Base-by-base conservation (phyloP, 2,113 vertebrate species). In the Rhabdornis inornatus region DNA sequence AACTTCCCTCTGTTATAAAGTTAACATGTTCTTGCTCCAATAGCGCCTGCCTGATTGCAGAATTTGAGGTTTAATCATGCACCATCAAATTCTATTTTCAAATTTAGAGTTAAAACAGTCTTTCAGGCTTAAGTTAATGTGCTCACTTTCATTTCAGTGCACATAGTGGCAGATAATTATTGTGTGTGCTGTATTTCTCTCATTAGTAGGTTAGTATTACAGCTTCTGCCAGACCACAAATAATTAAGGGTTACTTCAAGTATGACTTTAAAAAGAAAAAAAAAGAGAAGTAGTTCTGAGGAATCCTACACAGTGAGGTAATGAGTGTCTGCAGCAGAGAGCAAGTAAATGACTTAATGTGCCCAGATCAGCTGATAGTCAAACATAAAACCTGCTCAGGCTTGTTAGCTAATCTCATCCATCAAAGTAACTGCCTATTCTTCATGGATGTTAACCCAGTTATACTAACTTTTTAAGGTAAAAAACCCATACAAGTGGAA, bases 241-340 rank as follows among this genome's bases (percentile, higher is more conserved):
- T 96, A 97, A 95, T 95, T 94, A 92, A 92, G 55, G 63, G 47
- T 47, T 63, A 39, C 68, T 91, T 94, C 47, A 88, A 89, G 87
- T 95, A 78, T 84, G 61, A 83, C 33, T 85, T 75, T 2, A 31
- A 70, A 77, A 71, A 52, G 53, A 70, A 64, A 44, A 78, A 59
- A 22, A 33, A 21, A 11, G 37, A n/a, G 57, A 69, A 52, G 6
- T 15, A 22, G 25, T 60, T 89, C n/a, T 49, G 91, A 80, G 79
- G 64, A 89, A 42, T 85, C 74, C 68, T 69, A 50, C 1, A 1
- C n/a, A n/a, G 44, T n/a, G 37, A 87, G 35, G 72, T 89, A 88
- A 69, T 83, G 56, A 75, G 25, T 45, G 31, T 69, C 56, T 95
- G 83, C 40, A 92, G 75, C 44, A 70, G 57, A 77, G 80, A 42